phyloP scores from a whole-genome alignment of 1,140 invertebrate genomes.

The Brachionus plicatilis region DNA sequence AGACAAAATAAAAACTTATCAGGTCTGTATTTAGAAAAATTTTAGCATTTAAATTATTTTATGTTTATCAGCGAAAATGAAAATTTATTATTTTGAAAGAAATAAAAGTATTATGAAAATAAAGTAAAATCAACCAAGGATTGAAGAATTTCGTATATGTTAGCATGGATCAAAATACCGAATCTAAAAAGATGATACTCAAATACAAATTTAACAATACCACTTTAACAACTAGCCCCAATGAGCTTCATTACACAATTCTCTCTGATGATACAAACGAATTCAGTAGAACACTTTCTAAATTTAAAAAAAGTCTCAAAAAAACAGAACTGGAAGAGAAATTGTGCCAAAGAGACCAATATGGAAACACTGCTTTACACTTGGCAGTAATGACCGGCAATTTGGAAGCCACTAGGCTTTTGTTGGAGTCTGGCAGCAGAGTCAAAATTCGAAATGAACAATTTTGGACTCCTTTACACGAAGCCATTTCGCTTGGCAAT shows the following conservation, averaged over 20 bases:
- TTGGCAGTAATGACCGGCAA: slow-evolving; percentile 1
- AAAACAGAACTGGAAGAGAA: not conserved
- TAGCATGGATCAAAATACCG: not conserved
- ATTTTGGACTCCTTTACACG: slow-evolving; percentile 31
- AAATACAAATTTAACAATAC: not conserved
- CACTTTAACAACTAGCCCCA: not conserved
- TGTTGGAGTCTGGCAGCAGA: not conserved
- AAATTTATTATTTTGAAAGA: not conserved
- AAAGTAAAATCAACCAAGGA: not conserved
- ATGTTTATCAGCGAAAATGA: not conserved
- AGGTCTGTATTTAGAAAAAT: not conserved
- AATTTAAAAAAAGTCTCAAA: not conserved
- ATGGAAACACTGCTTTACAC: slow-evolving; percentile 27
- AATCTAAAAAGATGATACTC: not conserved
- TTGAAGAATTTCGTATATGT: not conserved
- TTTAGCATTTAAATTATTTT: not conserved
- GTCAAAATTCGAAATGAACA: not conserved
- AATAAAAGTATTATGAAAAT: not conserved
- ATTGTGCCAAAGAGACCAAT: not conserved
- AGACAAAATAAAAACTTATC: not conserved
- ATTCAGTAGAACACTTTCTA: not conserved
- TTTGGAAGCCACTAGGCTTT: not conserved
- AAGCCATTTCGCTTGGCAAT: slow-evolving; percentile 37
- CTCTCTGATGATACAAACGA: not conserved
- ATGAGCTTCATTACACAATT: not conserved